phyloP scores from a whole-genome alignment of 1,140 invertebrate species.

The Procambarus clarkii region DNA sequence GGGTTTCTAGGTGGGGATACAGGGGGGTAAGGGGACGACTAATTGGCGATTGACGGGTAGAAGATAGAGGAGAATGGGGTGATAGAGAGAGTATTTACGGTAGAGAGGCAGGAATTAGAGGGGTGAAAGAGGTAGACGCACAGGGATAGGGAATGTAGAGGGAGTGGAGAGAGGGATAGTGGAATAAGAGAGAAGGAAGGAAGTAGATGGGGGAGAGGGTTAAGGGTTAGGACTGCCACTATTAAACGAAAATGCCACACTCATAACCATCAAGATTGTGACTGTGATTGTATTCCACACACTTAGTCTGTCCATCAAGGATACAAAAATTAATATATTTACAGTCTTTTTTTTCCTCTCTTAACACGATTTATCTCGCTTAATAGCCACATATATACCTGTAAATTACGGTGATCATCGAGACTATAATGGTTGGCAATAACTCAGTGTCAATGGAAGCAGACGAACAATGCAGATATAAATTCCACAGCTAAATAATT shows the following conservation, averaged over 20 bases:
- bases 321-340: neutral
- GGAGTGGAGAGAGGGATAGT: no score
- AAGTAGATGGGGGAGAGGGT: no score
- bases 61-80: no score
- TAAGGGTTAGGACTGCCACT: neutral
- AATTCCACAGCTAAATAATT: neutral
- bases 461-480: neutral
- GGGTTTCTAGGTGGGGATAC: no score
- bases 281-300: neutral
- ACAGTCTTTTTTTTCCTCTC: neutral
- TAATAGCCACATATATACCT: neutral
- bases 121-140: no score
- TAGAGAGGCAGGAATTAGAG: no score
- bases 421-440: neutral
- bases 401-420: neutral
- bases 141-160: no score
- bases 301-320: neutral
- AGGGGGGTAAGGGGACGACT: no score
- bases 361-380: neutral
- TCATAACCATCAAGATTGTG: neutral
- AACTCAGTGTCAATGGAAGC: neutral
- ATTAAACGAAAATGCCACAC: neutral
- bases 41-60: no score
- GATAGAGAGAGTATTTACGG: no score
- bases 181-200: no score